A percentile compares a stretch with the other conserved stretches of the same genome.
Conservation (phyloP, 2,113 vertebrate species). For the Clarias macrocephalus region DNA sequence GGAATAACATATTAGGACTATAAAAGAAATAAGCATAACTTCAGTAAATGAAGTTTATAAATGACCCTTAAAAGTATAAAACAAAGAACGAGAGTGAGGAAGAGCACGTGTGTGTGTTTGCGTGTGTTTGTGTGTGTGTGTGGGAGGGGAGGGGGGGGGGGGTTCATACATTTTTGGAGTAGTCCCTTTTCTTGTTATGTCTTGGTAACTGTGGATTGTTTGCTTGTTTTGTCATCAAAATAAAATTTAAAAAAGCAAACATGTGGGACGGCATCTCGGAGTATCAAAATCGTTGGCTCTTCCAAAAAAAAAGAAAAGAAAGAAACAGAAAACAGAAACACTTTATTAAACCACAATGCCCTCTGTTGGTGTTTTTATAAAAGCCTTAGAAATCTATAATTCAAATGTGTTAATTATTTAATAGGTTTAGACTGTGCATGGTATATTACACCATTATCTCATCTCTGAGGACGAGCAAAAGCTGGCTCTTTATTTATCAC, state of each 20-base stretch:
- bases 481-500: not conserved
- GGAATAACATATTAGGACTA: too few species aligned
- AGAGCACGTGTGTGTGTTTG: too few species aligned
- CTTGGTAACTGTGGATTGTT: too few species aligned
- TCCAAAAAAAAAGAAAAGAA: not conserved
- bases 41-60: too few species aligned
- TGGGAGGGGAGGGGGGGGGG: too few species aligned
- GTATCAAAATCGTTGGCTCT: not conserved
- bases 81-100: too few species aligned
- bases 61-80: too few species aligned
- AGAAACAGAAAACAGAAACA: not conserved
- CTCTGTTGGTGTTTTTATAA: conserved; percentile 31
- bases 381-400: not conserved
- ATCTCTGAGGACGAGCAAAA: not conserved
- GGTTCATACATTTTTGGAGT: too few species aligned
- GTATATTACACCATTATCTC: not conserved
- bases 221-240: too few species aligned
- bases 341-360: conserved; percentile 44
- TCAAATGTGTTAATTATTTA: conserved; percentile 18
- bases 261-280: not conserved
- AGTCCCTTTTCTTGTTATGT: too few species aligned
- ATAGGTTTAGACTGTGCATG: not conserved
- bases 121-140: too few species aligned
- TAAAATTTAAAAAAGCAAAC: not conserved
- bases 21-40: too few species aligned